Conservation (phyloP, 2,888 invertebrate species). For the Acleris sparsana region DNA sequence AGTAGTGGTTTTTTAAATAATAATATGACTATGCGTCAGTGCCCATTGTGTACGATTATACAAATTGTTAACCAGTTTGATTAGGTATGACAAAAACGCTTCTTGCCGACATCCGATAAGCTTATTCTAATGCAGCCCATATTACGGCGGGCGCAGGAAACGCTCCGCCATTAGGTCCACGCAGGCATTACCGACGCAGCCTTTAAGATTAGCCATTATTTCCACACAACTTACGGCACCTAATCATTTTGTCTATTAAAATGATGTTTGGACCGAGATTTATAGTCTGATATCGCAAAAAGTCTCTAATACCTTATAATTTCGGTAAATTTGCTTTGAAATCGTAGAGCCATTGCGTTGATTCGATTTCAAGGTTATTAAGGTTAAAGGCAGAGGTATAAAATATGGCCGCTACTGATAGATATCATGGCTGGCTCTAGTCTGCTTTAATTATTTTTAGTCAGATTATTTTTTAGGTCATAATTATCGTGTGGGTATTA, state of each 20-base stretch:
- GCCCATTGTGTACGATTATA: background rate
- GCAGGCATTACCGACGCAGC: conserved; percentile 16
- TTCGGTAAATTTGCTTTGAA: conserved; percentile 43
- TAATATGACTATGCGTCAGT: background rate
- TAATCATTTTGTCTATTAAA: conserved; percentile 32
- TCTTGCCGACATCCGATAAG: conserved; percentile 2
- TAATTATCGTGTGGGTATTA: no score
- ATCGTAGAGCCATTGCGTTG: conserved; percentile 35
- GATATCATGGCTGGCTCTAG: background rate
- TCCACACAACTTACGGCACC: conserved; percentile 27
- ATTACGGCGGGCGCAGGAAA: conserved; percentile 10
- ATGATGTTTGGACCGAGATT: conserved; percentile 43
- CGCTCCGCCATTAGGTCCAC: conserved; percentile 9
- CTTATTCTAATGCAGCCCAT: conserved; percentile 12
- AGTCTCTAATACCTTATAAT: conserved; percentile 44
- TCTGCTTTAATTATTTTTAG: no score
- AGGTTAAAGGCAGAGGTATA: conserved; percentile 6
- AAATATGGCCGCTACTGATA: background rate
- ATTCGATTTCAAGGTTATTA: conserved; percentile 24
- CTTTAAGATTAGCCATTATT: conserved; percentile 22
- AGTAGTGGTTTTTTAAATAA: no score
- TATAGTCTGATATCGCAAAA: conserved; percentile 54
- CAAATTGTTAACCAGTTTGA: background rate
- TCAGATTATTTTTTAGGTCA: no score
- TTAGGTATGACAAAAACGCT: background rate